A percentile compares a stretch with the other conserved stretches of the same genome.
phyloP scores from a whole-genome alignment of 2,113 vertebrate species.

The Ondatra zibethicus region DNA sequence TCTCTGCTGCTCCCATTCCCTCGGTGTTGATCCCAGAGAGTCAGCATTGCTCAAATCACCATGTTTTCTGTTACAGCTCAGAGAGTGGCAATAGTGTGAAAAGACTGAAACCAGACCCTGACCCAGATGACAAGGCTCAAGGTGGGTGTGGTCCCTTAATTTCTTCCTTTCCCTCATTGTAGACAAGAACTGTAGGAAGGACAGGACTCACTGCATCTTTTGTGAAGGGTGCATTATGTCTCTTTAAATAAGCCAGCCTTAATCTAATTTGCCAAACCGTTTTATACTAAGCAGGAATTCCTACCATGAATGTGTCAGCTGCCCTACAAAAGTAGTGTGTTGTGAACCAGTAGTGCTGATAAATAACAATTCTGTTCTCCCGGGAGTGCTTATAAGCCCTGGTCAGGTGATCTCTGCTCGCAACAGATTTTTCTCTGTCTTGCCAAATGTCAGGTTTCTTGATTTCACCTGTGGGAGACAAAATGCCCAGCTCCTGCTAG shows the following conservation, averaged over 20 bases:
- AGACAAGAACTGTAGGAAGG: neutral
- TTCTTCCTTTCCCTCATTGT: neutral
- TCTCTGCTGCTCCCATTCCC: neutral
- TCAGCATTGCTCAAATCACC: conserved; percentile 22
- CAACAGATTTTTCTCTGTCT: conserved; percentile 50
- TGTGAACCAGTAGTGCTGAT: conserved; percentile 23
- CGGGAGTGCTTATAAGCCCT: conserved; percentile 7
- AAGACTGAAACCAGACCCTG: conserved; percentile 93
- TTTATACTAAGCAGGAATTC: neutral
- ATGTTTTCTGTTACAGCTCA: conserved; percentile 88
- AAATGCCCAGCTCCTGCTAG: conserved; percentile 21
- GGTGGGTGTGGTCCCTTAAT: conserved; percentile 80
- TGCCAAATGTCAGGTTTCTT: conserved; percentile 59
- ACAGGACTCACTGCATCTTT: neutral
- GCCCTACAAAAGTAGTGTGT: neutral
- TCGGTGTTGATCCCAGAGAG: conserved; percentile 25
- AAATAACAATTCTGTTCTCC: conserved; percentile 28
- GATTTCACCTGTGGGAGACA: conserved; percentile 51
- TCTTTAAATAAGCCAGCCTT: neutral
- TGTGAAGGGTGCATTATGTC: neutral
- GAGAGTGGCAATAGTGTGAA: conserved; percentile 94
- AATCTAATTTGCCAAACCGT: neutral
- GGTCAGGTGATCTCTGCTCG: conserved; percentile 36
- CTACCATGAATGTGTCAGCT: neutral
- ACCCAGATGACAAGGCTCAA: conserved; percentile 85